Evolutionary conservation across 1,140 invertebrate species (phyloP).

Genomic region (Bicyclus anynana): DNA sequence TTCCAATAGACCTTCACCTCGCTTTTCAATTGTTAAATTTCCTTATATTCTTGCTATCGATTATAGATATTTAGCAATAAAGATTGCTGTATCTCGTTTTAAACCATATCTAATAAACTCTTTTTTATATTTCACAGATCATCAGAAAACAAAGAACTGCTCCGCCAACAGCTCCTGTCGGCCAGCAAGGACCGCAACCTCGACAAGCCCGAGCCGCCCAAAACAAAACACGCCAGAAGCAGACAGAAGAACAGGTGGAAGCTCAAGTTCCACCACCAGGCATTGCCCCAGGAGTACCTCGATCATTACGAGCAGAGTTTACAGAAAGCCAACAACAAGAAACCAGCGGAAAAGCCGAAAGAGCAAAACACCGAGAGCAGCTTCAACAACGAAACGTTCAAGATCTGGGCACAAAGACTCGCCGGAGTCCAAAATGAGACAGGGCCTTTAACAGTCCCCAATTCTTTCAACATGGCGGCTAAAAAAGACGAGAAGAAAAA

Average conservation of each 20-base stretch:
- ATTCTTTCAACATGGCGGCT: slow-evolving; percentile 38
- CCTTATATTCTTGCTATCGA: too few species aligned
- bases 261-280: slow-evolving; percentile 89
- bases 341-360: slow-evolving; percentile 59
- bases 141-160: slow-evolving; percentile 64
- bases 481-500: slow-evolving; percentile 61
- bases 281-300: slow-evolving; percentile 86
- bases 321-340: slow-evolving; percentile 65
- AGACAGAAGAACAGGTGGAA: slow-evolving; percentile 85
- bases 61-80: too few species aligned
- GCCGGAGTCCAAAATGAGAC: slow-evolving; percentile 81
- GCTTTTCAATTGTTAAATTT: too few species aligned
- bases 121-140: slow-evolving; percentile 36
- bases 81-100: too few species aligned
- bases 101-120: too few species aligned
- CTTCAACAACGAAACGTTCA: slow-evolving; percentile 80
- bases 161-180: slow-evolving; percentile 61
- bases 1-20: too few species aligned
- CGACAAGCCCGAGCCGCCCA: slow-evolving; percentile 44
- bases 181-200: slow-evolving; percentile 51
- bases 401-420: slow-evolving; percentile 85
- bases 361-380: slow-evolving; percentile 47
- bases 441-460: slow-evolving; percentile 40
- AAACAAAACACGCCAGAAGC: slow-evolving; percentile 64
- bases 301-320: slow-evolving; percentile 87